Conservation (phyloP, 2,797 vertebrate species). For the Alcedo quadribrachys region DNA sequence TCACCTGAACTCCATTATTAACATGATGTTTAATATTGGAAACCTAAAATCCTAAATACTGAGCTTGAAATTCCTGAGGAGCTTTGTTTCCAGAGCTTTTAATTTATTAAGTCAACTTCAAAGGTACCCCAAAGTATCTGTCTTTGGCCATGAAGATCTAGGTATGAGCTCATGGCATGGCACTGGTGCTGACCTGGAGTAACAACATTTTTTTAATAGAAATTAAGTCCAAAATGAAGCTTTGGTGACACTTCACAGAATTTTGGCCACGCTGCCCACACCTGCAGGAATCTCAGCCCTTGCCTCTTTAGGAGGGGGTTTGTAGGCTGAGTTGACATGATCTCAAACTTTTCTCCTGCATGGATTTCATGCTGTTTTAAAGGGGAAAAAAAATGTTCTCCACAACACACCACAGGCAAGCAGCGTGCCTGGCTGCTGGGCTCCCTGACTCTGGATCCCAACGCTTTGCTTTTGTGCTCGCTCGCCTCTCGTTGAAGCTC, state of each 20-base stretch:
- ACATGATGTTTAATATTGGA: background rate
- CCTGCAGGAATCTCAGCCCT: background rate
- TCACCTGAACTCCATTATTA: background rate
- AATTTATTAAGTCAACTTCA: background rate
- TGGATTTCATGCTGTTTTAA: rapidly evolving
- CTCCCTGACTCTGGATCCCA: background rate
- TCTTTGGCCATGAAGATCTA: background rate
- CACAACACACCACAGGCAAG: background rate
- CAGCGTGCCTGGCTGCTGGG: background rate
- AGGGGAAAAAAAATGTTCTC: background rate
- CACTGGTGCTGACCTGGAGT: background rate
- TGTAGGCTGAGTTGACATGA: rapidly evolving
- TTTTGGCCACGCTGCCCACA: rapidly evolving
- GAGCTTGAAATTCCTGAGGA: background rate
- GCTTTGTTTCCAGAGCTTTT: background rate
- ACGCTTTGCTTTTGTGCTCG: background rate
- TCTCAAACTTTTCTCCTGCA: background rate
- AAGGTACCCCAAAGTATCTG: background rate
- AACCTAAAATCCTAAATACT: background rate
- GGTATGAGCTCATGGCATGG: rapidly evolving
- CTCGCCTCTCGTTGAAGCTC: background rate
- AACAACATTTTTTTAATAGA: background rate
- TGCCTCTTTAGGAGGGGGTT: rapidly evolving
- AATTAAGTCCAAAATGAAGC: background rate
- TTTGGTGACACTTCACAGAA: background rate